Conservation (phyloP, 2,113 vertebrate genomes). For the Equus przewalskii region DNA sequence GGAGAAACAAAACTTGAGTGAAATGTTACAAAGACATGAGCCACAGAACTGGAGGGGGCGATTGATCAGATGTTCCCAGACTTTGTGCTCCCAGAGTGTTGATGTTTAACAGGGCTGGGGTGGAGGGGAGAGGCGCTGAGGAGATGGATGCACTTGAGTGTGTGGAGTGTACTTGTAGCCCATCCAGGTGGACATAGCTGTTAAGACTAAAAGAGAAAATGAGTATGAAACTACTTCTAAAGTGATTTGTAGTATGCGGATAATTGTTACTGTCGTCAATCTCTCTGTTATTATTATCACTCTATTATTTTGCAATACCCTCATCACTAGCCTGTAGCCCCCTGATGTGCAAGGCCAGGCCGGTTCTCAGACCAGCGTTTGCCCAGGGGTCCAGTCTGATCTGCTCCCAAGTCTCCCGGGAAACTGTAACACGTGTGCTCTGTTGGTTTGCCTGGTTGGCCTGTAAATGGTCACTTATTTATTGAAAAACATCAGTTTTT, state of each 20-base stretch:
- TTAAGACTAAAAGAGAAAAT: constrained; percentile 34
- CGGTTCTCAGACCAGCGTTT: background rate
- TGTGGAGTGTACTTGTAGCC: background rate
- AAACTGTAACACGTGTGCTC: background rate
- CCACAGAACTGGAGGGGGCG: background rate
- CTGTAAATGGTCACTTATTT: constrained; percentile 15
- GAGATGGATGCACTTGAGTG: background rate
- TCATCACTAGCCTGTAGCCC: background rate
- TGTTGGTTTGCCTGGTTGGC: background rate
- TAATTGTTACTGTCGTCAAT: background rate
- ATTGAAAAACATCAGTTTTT: constrained; percentile 37
- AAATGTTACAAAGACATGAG: background rate
- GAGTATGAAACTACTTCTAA: background rate
- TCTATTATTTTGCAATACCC: background rate
- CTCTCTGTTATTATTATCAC: background rate
- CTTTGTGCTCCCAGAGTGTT: background rate
- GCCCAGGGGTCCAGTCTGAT: background rate
- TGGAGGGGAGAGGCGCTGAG: background rate
- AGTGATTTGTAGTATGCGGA: background rate
- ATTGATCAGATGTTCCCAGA: background rate
- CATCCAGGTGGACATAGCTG: background rate
- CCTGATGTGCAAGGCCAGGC: background rate
- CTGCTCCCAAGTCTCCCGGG: background rate
- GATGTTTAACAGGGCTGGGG: background rate
- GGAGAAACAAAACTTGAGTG: background rate